Evolutionary conservation across 2,797 vertebrate genomes (phyloP).

Genomic region (Thamnophis elegans): DNA sequence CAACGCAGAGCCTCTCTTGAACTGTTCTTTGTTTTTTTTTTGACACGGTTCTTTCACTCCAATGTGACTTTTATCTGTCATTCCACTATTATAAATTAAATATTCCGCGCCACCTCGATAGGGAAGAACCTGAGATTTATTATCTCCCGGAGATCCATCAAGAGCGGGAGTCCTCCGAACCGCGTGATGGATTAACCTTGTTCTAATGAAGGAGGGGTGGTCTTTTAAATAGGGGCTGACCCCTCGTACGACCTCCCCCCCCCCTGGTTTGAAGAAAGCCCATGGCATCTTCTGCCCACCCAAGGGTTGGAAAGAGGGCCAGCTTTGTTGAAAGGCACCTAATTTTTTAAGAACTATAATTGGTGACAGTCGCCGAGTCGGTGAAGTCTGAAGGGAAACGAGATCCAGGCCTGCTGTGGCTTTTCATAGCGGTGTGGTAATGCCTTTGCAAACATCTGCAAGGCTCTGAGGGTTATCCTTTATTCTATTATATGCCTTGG

Average conservation of each 20-base stretch:
- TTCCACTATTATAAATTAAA: not conserved
- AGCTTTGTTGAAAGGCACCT: constrained; percentile 16
- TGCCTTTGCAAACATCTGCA: constrained; percentile 42
- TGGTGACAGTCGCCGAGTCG: constrained; percentile 29
- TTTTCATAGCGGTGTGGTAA: constrained; percentile 47
- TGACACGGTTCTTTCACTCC: not conserved
- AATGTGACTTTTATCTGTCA: constrained; percentile 5
- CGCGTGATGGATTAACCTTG: not conserved
- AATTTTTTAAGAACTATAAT: constrained; percentile 33
- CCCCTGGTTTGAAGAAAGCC: constrained; percentile 1
- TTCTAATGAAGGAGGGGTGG: not conserved
- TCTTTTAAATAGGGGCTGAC: not conserved
- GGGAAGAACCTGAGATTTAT: not conserved
- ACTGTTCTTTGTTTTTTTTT: not conserved
- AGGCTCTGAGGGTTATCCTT: constrained; percentile 30
- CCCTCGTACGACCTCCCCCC: too few relatives aligned
- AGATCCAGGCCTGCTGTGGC: not conserved
- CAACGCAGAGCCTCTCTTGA: not conserved
- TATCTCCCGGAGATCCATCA: not conserved
- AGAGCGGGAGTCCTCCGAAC: not conserved
- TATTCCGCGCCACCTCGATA: not conserved
- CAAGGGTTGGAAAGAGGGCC: constrained; percentile 39
- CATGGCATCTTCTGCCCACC: constrained; percentile 14
- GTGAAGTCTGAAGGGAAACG: constrained; percentile 7
- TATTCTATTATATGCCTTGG: constrained; percentile 43